These are phyloP conservation scores for Physella acuta DNA, from an alignment of 1,140 invertebrate genomes.

Conservation along the genomic window DNA sequence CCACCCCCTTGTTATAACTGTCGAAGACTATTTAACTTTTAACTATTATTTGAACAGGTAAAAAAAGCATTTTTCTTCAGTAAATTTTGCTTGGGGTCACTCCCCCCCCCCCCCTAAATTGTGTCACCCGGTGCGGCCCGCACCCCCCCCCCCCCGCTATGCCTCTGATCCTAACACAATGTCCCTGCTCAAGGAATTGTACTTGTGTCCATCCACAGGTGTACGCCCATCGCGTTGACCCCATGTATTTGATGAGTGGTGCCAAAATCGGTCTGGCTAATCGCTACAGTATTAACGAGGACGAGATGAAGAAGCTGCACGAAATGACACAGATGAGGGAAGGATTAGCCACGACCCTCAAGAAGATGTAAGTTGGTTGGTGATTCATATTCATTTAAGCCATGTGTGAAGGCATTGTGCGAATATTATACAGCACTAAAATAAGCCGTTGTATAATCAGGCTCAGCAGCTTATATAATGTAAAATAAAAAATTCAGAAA, in stretches of 20 bases:
- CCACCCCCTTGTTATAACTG: too few relatives aligned
- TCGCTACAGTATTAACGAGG: neutral
- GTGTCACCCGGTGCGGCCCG: too few relatives aligned
- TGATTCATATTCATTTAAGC: neutral
- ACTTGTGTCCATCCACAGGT: neutral
- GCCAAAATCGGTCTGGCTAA: neutral
- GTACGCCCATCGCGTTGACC: neutral
- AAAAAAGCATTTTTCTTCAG: too few relatives aligned
- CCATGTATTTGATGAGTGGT: constrained; percentile 10
- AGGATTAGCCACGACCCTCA: neutral
- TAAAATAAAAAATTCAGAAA: too few relatives aligned
- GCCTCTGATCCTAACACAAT: neutral
- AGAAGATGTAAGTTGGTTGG: constrained; percentile 6
- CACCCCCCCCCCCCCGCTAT: too few relatives aligned
- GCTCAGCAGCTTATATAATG: too few relatives aligned
- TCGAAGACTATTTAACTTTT: too few relatives aligned
- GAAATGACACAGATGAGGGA: constrained; percentile 7
- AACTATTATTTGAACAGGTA: too few relatives aligned
- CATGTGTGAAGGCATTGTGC: too few relatives aligned
- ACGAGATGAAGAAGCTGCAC: neutral
- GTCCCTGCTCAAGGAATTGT: neutral
- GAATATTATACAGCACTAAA: too few relatives aligned
- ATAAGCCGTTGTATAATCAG: too few relatives aligned
- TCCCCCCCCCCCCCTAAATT: neutral
- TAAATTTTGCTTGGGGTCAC: too few relatives aligned